Percentiles rank a stretch among this genome's conserved stretches.
These are phyloP conservation scores for Diadegma fenestrale DNA, from an alignment of 2,888 invertebrate species.

Conservation along the genomic window DNA sequence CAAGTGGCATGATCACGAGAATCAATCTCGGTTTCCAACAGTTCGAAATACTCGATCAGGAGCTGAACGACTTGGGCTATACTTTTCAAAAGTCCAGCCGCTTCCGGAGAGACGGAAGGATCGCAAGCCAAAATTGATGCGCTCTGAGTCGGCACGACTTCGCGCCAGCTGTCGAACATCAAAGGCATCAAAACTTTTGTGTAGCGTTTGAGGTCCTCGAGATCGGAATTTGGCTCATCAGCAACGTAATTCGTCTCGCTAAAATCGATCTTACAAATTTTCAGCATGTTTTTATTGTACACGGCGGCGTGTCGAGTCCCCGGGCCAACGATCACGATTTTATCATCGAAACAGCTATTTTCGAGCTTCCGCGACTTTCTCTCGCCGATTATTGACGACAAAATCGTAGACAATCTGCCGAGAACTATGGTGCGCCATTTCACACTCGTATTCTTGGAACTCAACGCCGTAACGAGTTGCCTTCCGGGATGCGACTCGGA, in stretches of 20 bases:
- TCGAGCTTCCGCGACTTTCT: slow-evolving; percentile 68
- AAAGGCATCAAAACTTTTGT: slow-evolving; percentile 90
- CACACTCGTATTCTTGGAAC: slow-evolving; percentile 90
- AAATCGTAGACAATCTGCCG: slow-evolving; percentile 88
- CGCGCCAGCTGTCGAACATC: slow-evolving; percentile 94
- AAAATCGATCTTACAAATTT: slow-evolving; percentile 74
- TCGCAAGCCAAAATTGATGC: slow-evolving; percentile 77
- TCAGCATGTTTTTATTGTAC: slow-evolving; percentile 69
- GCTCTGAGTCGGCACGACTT: slow-evolving; percentile 88
- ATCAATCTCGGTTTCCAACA: slow-evolving; percentile 72
- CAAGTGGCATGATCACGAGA: slow-evolving; percentile 78
- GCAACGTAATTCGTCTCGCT: slow-evolving; percentile 76
- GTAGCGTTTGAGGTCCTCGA: slow-evolving; percentile 87
- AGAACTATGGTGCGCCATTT: slow-evolving; percentile 93
- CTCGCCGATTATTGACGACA: slow-evolving; percentile 83
- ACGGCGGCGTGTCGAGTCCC: slow-evolving; percentile 72
- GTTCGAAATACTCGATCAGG: slow-evolving; percentile 86
- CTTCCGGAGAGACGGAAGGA: slow-evolving; percentile 88
- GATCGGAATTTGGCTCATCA: slow-evolving; percentile 81
- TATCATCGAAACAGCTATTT: slow-evolving; percentile 31
- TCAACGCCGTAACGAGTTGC: slow-evolving; percentile 89
- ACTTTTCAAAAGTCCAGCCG: slow-evolving; percentile 88
- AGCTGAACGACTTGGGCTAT: slow-evolving; percentile 88
- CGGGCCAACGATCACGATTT: slow-evolving; percentile 67
- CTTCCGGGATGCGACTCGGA: slow-evolving; percentile 89